Evolutionary conservation across 2,888 invertebrate genomes (phyloP), one percentile per base, ranked within the genome.

Genomic region (Eupelmus urozonus): DNA sequence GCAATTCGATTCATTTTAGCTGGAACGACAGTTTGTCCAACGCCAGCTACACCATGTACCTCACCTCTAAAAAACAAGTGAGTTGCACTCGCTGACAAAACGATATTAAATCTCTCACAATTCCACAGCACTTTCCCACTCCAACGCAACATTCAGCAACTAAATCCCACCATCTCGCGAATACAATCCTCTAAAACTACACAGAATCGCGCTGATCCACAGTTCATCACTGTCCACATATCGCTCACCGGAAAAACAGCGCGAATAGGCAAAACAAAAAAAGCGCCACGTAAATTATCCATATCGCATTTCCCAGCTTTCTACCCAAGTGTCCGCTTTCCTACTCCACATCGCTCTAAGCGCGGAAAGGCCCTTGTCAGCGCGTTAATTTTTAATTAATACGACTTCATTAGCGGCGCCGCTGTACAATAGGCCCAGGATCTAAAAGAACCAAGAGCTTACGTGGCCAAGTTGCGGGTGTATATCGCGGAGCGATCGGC

Each of bases 341-440:
- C 53, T 62, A 2, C 29, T 7, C 20, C 45, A 29, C 18, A 49
- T 9, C n/a, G n/a, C n/a, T n/a, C n/a, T 13, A 62, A 5, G 40
- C 16, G 20, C 5, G 63, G 42, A 29, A 65, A 66, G 25, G 40
- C 23, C 49, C 25, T 42, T 80, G 76, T 78, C 80, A 80, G 74
- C 67, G 53, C 75, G 78, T 82, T 72, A 80, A 81, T 84, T 86
- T 87, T 86, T 85, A 84, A 85, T 85, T 83, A 83, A 83, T 83
- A 83, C 81, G 79, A 82, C 86, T 86, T 86, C 85, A 85, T 86
- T 86, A 86, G 82, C 80, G 69, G 72, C 66, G 79, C 59, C 63
- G 83, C 80, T 80, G 81, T 49, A 34, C 45, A 29, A 66, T 49
- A 16, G 40, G 49, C 49, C 16, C 27, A 11, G 34, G 34, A 34